These are phyloP conservation scores for Leptinotarsa lineolata DNA, from an alignment of 1,140 invertebrate genomes.

Conservation along the genomic window DNA sequence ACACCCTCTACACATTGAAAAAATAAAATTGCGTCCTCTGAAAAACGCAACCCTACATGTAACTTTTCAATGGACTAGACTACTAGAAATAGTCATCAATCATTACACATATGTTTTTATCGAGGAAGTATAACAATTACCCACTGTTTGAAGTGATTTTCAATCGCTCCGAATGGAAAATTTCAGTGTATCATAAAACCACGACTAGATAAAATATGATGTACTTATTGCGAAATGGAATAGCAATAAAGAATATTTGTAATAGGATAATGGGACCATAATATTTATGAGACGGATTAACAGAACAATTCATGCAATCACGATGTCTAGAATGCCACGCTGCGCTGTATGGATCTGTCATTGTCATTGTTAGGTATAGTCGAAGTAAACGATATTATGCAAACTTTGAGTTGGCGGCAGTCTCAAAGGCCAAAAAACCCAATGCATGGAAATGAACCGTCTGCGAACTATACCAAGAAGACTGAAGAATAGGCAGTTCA, in stretches of 20 bases:
- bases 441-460: too few species aligned
- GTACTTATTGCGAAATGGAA: not conserved
- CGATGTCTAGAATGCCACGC: not conserved
- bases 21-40: too few species aligned
- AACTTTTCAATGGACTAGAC: too few species aligned
- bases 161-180: not conserved
- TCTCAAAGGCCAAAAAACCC: too few species aligned
- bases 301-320: not conserved
- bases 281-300: not conserved
- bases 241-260: not conserved
- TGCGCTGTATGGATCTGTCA: not conserved
- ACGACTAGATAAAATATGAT: not conserved
- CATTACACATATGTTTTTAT: not conserved
- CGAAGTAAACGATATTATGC: too few species aligned
- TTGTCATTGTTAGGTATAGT: not conserved
- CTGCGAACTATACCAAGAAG: too few species aligned
- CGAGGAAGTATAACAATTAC: not conserved
- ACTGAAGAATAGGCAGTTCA: too few species aligned
- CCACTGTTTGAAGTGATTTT: not conserved
- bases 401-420: too few species aligned
- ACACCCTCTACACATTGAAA: too few species aligned
- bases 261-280: not conserved
- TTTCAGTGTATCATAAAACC: conserved; percentile 1
- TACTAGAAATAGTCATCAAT: too few species aligned
- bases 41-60: too few species aligned